Evolutionary conservation across 2,113 vertebrate species (phyloP), one percentile per base, ranked within the genome.

Genomic region (Bubalus kerabau): DNA sequence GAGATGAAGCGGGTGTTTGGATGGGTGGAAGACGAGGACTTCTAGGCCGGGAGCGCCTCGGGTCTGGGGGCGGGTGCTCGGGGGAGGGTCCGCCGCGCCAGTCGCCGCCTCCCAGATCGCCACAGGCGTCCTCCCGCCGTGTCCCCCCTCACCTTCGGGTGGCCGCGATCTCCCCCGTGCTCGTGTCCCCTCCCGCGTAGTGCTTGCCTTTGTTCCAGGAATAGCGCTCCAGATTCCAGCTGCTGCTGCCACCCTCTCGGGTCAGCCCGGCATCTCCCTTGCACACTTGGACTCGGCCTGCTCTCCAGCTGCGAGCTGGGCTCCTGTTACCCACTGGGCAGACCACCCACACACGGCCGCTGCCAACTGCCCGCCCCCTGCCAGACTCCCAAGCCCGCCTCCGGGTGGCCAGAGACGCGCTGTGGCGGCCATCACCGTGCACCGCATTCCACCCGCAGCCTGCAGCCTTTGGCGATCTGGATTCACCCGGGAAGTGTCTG

Each of bases 221-320:
- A 32, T 67, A n/a, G 62, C 62, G 32, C 62, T 67, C 32, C 62
- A n/a, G 62, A 7, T 19, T n/a, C 62, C 32, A 3, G 32, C 32
- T 67, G 32, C 62, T 32, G 60, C 64, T 4, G 32, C 64, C 64
- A 1, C 64, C 16, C 8, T n/a, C 32, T n/a, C 32, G 15, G 1
- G 64, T 0, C 62, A 36, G 4, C 4, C 64, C 2, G 64, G n/a
- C 64, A n/a, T 36, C 64, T 71, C n/a, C n/a, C 64, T 8, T 71
- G 64, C n/a, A 21, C 64, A 71, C 64, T 36, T 71, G 64, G 9
- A 71, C 64, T 21, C n/a, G n/a, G 64, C 64, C 64, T 36, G 64
- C 64, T 0, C n/a, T 36, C n/a, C 64, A n/a, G 0, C 64, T 71
- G 64, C n/a, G 11, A 71, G n/a, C 64, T 0, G 7, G 64, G n/a